Percentiles rank a stretch among this genome's conserved stretches.
Evolutionary conservation across 2,888 invertebrate genomes (phyloP).

Genomic region (Mechanitis mazaeus): DNA sequence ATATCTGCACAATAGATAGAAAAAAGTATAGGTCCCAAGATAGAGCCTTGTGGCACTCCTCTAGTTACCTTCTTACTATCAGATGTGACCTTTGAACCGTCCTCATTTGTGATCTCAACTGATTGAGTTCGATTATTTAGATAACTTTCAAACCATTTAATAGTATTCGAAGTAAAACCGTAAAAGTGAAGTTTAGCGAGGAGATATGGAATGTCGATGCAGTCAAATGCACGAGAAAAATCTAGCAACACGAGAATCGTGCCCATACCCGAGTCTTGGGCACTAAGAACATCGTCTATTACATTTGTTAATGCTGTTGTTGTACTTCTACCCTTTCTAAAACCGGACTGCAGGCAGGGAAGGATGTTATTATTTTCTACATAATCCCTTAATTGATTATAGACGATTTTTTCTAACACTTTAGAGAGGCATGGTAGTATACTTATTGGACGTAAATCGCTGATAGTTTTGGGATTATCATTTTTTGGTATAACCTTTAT

Average conservation of each 20-base stretch:
- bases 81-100: no score
- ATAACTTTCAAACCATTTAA: neutral
- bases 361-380: slow-evolving; percentile 31
- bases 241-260: slow-evolving; percentile 33
- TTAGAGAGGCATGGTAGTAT: slow-evolving; percentile 22
- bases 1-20: no score
- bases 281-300: slow-evolving; percentile 30
- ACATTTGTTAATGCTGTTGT: slow-evolving; percentile 34
- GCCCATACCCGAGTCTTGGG: slow-evolving; percentile 28
- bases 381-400: slow-evolving; percentile 27
- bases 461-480: slow-evolving; percentile 12
- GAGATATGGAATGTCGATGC: slow-evolving; percentile 21
- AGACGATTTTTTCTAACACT: slow-evolving; percentile 23
- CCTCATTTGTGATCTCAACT: neutral
- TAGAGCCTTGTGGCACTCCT: no score
- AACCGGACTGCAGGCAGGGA: slow-evolving; percentile 34
- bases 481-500: slow-evolving; percentile 25
- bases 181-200: slow-evolving; percentile 25
- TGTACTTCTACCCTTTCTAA: slow-evolving; percentile 31
- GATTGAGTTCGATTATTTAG: neutral
- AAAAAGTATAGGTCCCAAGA: no score
- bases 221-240: slow-evolving; percentile 34
- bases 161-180: slow-evolving; percentile 9
- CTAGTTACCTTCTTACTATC: no score
- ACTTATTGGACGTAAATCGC: slow-evolving; percentile 29